Evolutionary conservation across 2,888 invertebrate genomes (phyloP).

Genomic region (Temnothorax ravouxi): DNA sequence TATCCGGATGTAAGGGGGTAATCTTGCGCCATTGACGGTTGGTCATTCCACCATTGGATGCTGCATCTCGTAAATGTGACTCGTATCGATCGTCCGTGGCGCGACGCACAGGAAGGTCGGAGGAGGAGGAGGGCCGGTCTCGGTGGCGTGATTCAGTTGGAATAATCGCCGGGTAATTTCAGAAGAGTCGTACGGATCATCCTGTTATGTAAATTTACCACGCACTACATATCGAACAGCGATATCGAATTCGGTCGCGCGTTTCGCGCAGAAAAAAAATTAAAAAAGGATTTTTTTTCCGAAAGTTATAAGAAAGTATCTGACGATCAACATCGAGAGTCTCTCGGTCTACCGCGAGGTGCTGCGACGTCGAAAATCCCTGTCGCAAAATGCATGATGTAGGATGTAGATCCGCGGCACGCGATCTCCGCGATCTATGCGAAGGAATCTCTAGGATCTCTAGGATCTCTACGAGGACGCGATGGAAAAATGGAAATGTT

Average conservation of each 20-base stretch:
- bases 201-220: not conserved
- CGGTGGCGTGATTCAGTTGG: constrained; percentile 54
- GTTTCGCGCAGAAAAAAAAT: not conserved
- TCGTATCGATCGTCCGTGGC: constrained; percentile 70
- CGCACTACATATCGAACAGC: not conserved
- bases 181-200: not conserved
- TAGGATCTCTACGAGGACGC: not conserved
- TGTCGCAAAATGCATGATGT: not conserved
- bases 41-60: constrained; percentile 74
- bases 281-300: not conserved
- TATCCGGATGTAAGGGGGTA: constrained; percentile 48
- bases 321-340: not conserved
- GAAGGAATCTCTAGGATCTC: constrained; percentile 11
- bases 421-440: not conserved
- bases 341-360: not conserved
- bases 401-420: not conserved
- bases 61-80: constrained; percentile 68
- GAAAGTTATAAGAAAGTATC: not conserved
- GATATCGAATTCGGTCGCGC: not conserved
- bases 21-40: constrained; percentile 54
- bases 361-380: no score
- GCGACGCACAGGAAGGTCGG: constrained; percentile 54
- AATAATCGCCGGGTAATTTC: constrained; percentile 41
- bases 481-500: constrained; percentile 24
- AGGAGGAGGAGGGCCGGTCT: constrained; percentile 51